Evolutionary conservation across 2,797 vertebrate genomes (phyloP).

Genomic region (Decapterus maruadsi): DNA sequence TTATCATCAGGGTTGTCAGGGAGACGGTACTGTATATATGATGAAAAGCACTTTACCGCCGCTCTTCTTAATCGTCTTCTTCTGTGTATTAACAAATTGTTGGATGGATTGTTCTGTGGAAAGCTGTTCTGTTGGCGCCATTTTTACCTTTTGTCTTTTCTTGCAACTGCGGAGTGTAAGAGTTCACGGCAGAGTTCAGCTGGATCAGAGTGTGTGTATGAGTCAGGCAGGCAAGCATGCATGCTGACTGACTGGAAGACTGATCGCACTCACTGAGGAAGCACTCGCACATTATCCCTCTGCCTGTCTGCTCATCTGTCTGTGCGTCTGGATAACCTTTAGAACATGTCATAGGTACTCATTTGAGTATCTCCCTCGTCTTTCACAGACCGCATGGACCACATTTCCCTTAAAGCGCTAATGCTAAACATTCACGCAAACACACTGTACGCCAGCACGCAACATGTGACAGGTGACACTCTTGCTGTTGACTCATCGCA

Average conservation of each 20-base stretch:
- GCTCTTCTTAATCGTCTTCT: not conserved
- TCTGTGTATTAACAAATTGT: not conserved
- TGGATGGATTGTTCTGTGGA: not conserved
- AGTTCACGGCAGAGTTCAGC: conserved; percentile 20
- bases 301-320: conserved; percentile 10
- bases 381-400: not conserved
- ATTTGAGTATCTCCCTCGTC: not conserved
- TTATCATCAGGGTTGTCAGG: not conserved
- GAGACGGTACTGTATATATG: too few species aligned
- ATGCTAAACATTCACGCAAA: not conserved
- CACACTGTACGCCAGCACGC: not conserved
- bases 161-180: conserved; percentile 21
- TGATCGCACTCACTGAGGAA: conserved; percentile 25
- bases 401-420: conserved; percentile 1
- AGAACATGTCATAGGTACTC: conserved; percentile 2
- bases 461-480: conserved; percentile 1
- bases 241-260: conserved; percentile 32
- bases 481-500: conserved; percentile 2
- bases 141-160: conserved; percentile 25
- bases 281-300: conserved; percentile 6
- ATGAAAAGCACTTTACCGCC: not conserved
- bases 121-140: conserved; percentile 13
- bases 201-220: conserved; percentile 22
- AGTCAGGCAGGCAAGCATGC: conserved; percentile 46
- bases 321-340: conserved; percentile 11